Evolutionary conservation across 2,113 vertebrate genomes (phyloP).

Genomic region (Abramis brama): DNA sequence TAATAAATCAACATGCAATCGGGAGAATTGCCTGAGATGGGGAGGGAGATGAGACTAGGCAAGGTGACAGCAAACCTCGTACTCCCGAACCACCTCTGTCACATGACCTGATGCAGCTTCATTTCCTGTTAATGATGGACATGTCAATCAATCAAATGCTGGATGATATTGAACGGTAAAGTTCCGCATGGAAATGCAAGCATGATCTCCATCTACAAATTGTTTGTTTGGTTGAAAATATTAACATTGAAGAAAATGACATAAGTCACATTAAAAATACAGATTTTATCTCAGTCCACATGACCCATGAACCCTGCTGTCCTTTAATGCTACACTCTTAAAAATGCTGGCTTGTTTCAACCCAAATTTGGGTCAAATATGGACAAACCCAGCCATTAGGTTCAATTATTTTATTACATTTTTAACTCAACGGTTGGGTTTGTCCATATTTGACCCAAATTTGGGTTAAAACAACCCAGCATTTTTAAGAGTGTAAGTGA

Average conservation of each 20-base stretch:
- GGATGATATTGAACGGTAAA: not conserved
- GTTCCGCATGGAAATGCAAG: not conserved
- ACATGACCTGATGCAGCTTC: slow-evolving; percentile 5
- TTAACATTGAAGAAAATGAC: not conserved
- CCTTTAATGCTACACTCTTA: no score
- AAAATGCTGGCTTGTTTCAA: no score
- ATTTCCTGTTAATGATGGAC: slow-evolving; percentile 37
- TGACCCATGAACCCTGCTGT: no score
- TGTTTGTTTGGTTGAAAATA: not conserved
- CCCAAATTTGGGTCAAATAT: no score
- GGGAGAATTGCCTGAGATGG: slow-evolving; percentile 34
- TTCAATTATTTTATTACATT: no score
- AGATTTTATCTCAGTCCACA: no score
- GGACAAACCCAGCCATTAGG: no score
- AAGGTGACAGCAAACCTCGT: slow-evolving; percentile 2
- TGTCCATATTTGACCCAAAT: no score
- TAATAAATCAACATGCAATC: slow-evolving; percentile 52
- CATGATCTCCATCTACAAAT: not conserved
- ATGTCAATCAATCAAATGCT: slow-evolving; percentile 17
- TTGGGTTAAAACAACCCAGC: no score
- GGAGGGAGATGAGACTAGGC: not conserved
- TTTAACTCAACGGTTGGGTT: no score
- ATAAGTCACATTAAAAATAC: not conserved
- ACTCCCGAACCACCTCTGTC: not conserved
- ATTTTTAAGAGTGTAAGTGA: no score